Percentiles rank a stretch among this genome's conserved stretches.
These are phyloP conservation scores for Colostygia pectinataria DNA, from an alignment of 2,888 invertebrate genomes.

Conservation along the genomic window DNA sequence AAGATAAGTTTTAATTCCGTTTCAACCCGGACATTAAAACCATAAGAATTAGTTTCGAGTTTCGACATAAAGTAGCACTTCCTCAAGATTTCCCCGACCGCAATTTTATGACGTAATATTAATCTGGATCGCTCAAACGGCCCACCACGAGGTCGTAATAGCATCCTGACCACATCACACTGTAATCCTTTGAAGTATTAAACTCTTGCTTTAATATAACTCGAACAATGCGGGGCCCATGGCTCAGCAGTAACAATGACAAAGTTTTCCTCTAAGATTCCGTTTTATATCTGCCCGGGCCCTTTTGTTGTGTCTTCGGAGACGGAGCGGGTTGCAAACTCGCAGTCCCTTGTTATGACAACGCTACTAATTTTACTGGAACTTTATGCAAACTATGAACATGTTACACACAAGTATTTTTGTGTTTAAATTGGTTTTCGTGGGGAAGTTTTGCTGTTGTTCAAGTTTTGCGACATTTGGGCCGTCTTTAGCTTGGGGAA, in stretches of 20 bases:
- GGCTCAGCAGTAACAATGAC: slow-evolving; percentile 70
- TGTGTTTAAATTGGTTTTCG: slow-evolving; percentile 23
- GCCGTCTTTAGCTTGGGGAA: background rate
- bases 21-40: slow-evolving; percentile 16
- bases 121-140: slow-evolving; percentile 50
- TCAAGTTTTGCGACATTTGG: slow-evolving; percentile 14
- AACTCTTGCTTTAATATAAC: slow-evolving; percentile 75
- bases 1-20: slow-evolving; percentile 22
- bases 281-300: slow-evolving; percentile 64
- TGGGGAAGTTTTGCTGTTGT: slow-evolving; percentile 20
- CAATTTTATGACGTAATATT: slow-evolving; percentile 47
- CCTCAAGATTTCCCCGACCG: slow-evolving; percentile 19
- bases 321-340: slow-evolving; percentile 47
- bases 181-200: slow-evolving; percentile 76
- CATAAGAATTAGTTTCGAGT: slow-evolving; percentile 25
- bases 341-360: slow-evolving; percentile 55
- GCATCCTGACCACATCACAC: slow-evolving; percentile 63
- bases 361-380: slow-evolving; percentile 57
- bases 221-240: slow-evolving; percentile 73
- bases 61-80: slow-evolving; percentile 19
- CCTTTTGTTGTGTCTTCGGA: slow-evolving; percentile 57
- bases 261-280: slow-evolving; percentile 74
- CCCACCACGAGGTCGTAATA: slow-evolving; percentile 48
- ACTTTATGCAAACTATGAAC: slow-evolving; percentile 39
- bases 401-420: slow-evolving; percentile 26